Base-by-base conservation (phyloP, 2,888 invertebrate genomes). In the Dicyrtoma fusca region DNA sequence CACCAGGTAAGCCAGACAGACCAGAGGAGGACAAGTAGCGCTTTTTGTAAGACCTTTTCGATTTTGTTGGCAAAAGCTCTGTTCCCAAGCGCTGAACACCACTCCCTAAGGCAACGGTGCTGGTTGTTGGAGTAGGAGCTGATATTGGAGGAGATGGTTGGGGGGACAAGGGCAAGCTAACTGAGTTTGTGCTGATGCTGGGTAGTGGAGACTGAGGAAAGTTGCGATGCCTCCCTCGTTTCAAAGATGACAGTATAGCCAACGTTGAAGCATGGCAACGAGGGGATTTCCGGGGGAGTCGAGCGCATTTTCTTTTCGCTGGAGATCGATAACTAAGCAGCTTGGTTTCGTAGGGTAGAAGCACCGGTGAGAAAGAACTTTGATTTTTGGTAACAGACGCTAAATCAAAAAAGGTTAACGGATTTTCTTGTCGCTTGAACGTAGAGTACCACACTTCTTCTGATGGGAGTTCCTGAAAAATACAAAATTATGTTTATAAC, bases 261-360 rank as follows among this genome's bases (percentile, higher is more conserved):
- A 93, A 84, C 0, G 94, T 94, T 0, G 93, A 93, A 0, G 94
- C 94, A 82, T 94, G 94, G 82, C 94, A 94, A 23, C 94, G 86
- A 0, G 94, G 94, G 0, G 92, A 93, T 82, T 94, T 94, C 51
- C 94, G 85, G 0, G 93, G 91, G 82, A 81, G 82, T 82, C 78
- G 83, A 81, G 69, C 61, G 21, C 47, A 25, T 34, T 21, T 59
- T 2, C 71, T 76, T 21, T 45, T 55, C 23, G 61, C 49, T 44
- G 75, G 77, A 69, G 78, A 73, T 73, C 78, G 73, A 34, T 72
- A 53, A 57, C 63, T 19, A n/a, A 71, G 62, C 47, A 69, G 70
- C 55, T 78, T 76, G 62, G 77, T 74, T 71, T 80, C 79, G 44
- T 80, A 80, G 1, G 80, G 80, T 19, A 80, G 75, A 17, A 75